Evolutionary conservation across 1,140 invertebrate genomes (phyloP).

Genomic region (Anoplophora glabripennis): DNA sequence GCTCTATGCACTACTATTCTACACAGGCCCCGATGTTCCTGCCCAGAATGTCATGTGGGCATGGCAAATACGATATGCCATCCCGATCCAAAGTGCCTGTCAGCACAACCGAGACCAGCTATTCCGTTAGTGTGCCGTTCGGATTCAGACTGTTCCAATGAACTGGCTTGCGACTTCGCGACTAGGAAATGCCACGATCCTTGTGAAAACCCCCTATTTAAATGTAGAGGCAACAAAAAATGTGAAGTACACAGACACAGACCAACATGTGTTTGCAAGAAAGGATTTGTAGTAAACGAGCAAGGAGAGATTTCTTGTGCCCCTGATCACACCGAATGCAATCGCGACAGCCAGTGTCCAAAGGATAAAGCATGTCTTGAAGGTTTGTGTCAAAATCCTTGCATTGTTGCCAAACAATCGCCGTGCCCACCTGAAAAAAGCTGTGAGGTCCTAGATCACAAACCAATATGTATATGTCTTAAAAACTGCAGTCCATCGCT

Average conservation of each 20-base stretch:
- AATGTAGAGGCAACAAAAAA: conserved; percentile 76
- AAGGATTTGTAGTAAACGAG: conserved; percentile 82
- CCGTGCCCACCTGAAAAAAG: conserved; percentile 75
- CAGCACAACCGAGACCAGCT: conserved; percentile 51
- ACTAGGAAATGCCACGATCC: conserved; percentile 76
- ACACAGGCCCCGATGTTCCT: conserved; percentile 80
- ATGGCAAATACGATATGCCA: conserved; percentile 72
- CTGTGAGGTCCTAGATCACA: conserved; percentile 82
- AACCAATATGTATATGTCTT: conserved; percentile 79
- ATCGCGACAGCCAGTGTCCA: conserved; percentile 77
- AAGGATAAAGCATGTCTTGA: conserved; percentile 79
- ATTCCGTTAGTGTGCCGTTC: conserved; percentile 58
- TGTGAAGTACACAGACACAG: conserved; percentile 83
- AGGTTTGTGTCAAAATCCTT: conserved; percentile 81
- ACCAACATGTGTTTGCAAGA: conserved; percentile 83
- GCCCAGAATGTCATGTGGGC: conserved; percentile 82
- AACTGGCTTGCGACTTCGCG: conserved; percentile 65
- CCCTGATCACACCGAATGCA: conserved; percentile 73
- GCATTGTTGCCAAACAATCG: conserved; percentile 58
- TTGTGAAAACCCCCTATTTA: conserved; percentile 60
- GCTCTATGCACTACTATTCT: conserved; percentile 80
- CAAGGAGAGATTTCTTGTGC: conserved; percentile 79
- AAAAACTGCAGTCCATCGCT: conserved; percentile 81
- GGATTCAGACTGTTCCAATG: conserved; percentile 72
- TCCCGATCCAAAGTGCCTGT: conserved; percentile 71